These are phyloP conservation scores for Aphodius sticticus DNA, from an alignment of 2,888 invertebrate genomes.

Conservation along the genomic window DNA sequence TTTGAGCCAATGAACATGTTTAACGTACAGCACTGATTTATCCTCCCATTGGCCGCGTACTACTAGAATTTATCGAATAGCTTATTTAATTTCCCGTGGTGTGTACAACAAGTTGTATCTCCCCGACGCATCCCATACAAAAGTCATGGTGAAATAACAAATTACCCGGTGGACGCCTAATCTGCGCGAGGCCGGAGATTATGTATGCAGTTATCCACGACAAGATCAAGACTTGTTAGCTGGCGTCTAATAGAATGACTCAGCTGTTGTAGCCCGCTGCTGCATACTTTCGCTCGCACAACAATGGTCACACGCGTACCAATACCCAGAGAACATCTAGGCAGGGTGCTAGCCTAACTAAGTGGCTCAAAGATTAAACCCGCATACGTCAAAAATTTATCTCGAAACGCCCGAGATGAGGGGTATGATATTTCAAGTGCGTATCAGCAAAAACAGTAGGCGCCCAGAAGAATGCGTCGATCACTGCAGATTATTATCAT, in stretches of 20 bases:
- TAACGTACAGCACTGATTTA: not conserved
- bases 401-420: not conserved
- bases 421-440: not conserved
- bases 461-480: slow-evolving; percentile 10
- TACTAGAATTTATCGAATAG: not conserved
- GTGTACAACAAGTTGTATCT: not conserved
- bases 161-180: slow-evolving; percentile 30
- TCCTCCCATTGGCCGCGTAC: not conserved
- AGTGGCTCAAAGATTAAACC: not conserved
- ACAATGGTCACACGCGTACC: slow-evolving; percentile 17
- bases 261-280: not conserved
- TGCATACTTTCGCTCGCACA: slow-evolving; percentile 11
- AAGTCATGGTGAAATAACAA: slow-evolving; percentile 34
- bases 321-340: slow-evolving; percentile 9
- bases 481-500: not conserved
- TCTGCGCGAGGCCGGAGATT: slow-evolving; percentile 26
- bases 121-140: slow-evolving; percentile 16
- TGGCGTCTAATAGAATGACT: slow-evolving; percentile 25
- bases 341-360: slow-evolving; percentile 10
- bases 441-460: slow-evolving; percentile 20
- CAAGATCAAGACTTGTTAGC: slow-evolving; percentile 25
- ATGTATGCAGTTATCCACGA: slow-evolving; percentile 23
- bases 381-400: not conserved
- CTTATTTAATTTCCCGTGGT: not conserved
- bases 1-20: not conserved